Evolutionary conservation across 2,113 vertebrate genomes (phyloP).

Genomic region (Galbula dea): DNA sequence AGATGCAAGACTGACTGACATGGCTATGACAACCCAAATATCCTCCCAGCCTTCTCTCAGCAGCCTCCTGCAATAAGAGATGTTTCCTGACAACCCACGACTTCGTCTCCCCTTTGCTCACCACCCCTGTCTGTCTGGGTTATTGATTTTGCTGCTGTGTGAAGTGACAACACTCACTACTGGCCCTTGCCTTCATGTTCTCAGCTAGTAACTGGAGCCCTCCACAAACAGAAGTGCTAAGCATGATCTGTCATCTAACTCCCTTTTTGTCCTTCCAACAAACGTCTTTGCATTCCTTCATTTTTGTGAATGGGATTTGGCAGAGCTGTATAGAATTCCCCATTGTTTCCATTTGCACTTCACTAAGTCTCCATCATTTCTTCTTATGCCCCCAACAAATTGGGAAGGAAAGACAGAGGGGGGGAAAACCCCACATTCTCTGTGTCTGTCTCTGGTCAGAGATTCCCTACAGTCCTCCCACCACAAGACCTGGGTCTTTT

Average conservation of each 20-base stretch:
- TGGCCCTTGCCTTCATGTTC: background rate
- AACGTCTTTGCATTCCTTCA: background rate
- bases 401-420: background rate
- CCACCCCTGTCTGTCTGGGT: background rate
- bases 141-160: background rate
- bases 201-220: background rate
- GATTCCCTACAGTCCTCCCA: background rate
- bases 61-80: background rate
- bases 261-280: conserved; percentile 52
- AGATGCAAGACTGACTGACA: background rate
- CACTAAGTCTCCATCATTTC: background rate
- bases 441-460: background rate
- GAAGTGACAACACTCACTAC: background rate
- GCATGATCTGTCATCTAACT: conserved; percentile 5
- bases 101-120: background rate
- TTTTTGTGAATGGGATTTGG: conserved; percentile 41
- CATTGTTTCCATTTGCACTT: conserved; percentile 18
- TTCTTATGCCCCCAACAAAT: background rate
- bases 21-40: background rate
- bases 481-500: background rate
- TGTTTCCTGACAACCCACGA: background rate
- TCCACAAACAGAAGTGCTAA: background rate
- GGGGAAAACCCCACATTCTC: rapidly evolving
- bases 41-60: background rate
- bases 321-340: background rate